These are phyloP conservation scores for Anabacerthia variegaticeps DNA, from an alignment of 2,797 vertebrate species.

Conservation along the genomic window DNA sequence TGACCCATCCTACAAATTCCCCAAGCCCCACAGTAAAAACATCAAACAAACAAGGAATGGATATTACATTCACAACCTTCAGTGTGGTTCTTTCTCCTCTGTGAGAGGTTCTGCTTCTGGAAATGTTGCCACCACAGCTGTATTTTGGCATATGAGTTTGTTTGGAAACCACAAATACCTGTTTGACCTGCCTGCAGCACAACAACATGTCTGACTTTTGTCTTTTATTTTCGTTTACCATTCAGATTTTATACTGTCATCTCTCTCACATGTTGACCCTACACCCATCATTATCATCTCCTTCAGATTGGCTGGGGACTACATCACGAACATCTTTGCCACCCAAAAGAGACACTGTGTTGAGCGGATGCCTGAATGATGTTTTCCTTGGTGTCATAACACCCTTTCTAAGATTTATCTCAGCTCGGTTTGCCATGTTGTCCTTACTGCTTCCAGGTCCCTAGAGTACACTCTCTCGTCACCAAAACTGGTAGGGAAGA, in stretches of 20 bases:
- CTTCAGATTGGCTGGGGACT: neutral
- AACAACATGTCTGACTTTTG: fast-evolving
- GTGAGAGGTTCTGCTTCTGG: neutral
- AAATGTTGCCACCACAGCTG: neutral
- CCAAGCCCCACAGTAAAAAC: neutral
- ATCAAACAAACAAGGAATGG: neutral
- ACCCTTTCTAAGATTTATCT: neutral
- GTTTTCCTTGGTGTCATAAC: neutral
- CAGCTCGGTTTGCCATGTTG: neutral
- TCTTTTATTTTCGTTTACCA: neutral
- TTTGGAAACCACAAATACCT: neutral
- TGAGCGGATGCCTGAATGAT: neutral
- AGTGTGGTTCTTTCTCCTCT: neutral
- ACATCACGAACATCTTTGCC: neutral
- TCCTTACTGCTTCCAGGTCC: neutral
- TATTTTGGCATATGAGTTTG: neutral
- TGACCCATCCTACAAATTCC: neutral
- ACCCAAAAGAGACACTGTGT: neutral
- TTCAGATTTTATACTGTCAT: neutral
- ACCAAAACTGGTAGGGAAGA: neutral
- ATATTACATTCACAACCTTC: neutral
- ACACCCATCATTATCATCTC: neutral
- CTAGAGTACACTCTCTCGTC: neutral
- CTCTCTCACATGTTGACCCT: neutral
- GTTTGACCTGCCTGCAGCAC: neutral